Conservation (phyloP, 1,140 invertebrate genomes). For the Rhopalosiphum padi region DNA sequence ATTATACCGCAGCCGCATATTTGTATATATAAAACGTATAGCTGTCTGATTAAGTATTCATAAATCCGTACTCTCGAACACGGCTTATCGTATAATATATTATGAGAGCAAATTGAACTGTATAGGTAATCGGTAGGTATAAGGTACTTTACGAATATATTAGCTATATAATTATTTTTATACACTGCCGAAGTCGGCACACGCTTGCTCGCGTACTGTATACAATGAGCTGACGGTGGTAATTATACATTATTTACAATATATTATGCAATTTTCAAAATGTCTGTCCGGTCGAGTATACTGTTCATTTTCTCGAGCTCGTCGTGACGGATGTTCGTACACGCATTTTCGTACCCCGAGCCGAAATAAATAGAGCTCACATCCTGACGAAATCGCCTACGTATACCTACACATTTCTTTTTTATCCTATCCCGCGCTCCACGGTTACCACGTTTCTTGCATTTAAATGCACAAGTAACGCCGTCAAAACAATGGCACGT, state of each 20-base stretch:
- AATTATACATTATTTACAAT: not conserved
- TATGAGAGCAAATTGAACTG: not conserved
- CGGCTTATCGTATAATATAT: not conserved
- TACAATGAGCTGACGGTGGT: not conserved
- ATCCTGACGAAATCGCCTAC: constrained; percentile 39
- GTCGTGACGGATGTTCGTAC: not conserved
- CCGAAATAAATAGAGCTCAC: constrained; percentile 47
- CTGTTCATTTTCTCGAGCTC: not conserved
- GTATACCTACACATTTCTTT: not conserved
- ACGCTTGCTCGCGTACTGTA: not conserved
- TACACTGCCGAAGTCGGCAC: not conserved
- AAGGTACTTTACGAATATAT: not conserved
- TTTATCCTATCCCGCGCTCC: no score
- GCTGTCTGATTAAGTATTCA: not conserved
- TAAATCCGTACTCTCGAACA: not conserved
- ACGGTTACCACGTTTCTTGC: not conserved
- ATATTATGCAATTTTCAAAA: not conserved
- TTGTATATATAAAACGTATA: not conserved
- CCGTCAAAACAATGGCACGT: not conserved
- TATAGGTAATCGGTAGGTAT: not conserved
- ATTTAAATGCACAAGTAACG: not conserved
- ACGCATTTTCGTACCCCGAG: not conserved
- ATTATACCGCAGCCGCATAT: not conserved
- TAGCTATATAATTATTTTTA: not conserved
- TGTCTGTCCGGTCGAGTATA: not conserved